Percentiles rank a stretch among this genome's conserved stretches.
phyloP scores from a whole-genome alignment of 2,888 invertebrate genomes.

The Patella caerulea region DNA sequence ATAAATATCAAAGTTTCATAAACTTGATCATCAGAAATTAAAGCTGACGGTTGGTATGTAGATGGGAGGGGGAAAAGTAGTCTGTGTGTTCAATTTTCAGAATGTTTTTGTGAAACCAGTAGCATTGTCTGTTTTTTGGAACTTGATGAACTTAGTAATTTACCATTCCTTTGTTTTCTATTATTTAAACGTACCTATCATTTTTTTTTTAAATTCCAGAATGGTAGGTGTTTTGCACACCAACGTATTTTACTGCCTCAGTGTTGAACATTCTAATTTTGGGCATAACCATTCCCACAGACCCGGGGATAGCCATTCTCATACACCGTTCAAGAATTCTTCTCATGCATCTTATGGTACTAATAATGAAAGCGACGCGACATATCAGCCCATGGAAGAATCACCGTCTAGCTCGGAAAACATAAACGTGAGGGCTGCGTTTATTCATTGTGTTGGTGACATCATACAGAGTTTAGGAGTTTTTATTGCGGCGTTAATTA shows the following conservation, averaged over 20 bases:
- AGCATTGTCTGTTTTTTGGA: too few relatives aligned
- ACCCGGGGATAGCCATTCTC: constrained; percentile 23
- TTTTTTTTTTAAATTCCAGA: constrained; percentile 39
- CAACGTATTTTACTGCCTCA: constrained; percentile 52
- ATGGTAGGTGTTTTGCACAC: constrained; percentile 68
- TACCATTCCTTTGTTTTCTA: too few relatives aligned
- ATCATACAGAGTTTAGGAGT: constrained; percentile 71
- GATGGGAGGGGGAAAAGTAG: too few relatives aligned
- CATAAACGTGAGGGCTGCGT: constrained; percentile 71
- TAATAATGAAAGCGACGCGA: neutral
- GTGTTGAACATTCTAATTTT: constrained; percentile 44
- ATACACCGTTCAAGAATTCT: constrained; percentile 20
- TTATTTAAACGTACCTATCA: too few relatives aligned
- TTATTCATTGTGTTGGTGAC: constrained; percentile 72
- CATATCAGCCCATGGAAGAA: too few relatives aligned
- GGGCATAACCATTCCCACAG: constrained; percentile 60
- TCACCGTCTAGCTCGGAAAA: constrained; percentile 55
- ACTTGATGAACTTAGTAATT: too few relatives aligned
- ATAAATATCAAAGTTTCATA: too few relatives aligned
- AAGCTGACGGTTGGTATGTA: too few relatives aligned
- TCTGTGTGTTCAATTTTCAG: too few relatives aligned
- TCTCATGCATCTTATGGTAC: constrained; percentile 17
- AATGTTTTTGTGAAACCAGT: too few relatives aligned
- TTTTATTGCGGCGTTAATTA: constrained; percentile 68
- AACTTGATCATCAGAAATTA: too few relatives aligned